Evolutionary conservation across 2,113 vertebrate genomes (phyloP).

Genomic region (Anguilla japonica): DNA sequence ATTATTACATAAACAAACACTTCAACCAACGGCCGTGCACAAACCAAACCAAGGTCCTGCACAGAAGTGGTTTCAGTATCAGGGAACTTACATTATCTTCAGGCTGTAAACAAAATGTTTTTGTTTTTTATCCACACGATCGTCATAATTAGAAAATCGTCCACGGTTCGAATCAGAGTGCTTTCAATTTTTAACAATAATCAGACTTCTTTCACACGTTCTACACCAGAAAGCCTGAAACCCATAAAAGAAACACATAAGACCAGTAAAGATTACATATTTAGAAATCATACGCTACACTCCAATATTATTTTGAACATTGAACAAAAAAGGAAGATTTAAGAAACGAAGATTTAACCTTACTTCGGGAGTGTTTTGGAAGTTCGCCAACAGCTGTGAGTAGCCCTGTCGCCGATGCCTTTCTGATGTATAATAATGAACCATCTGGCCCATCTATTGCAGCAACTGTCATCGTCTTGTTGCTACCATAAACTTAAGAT

Average conservation of each 20-base stretch:
- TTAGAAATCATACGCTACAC: neutral
- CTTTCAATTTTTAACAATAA: neutral
- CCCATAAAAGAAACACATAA: neutral
- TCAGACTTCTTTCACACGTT: neutral
- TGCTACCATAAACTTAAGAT: neutral
- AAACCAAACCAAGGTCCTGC: neutral
- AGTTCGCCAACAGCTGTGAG: constrained; percentile 2
- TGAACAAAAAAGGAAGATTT: neutral
- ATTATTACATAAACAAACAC: neutral
- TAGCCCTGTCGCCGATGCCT: neutral
- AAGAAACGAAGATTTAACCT: neutral
- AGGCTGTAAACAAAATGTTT: neutral
- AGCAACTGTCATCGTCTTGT: neutral
- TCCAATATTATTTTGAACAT: neutral
- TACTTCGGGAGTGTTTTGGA: neutral
- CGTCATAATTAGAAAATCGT: neutral
- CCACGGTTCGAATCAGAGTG: neutral
- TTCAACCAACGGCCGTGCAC: neutral
- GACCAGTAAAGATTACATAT: neutral
- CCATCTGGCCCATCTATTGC: neutral
- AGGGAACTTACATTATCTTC: neutral
- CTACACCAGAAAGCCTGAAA: neutral
- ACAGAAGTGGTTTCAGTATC: neutral
- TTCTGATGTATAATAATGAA: neutral
- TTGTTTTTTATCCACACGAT: neutral